Percentiles rank a stretch among this genome's conserved stretches.
Conservation (phyloP, 1,140 invertebrate species). For the Aphelinus certus region DNA sequence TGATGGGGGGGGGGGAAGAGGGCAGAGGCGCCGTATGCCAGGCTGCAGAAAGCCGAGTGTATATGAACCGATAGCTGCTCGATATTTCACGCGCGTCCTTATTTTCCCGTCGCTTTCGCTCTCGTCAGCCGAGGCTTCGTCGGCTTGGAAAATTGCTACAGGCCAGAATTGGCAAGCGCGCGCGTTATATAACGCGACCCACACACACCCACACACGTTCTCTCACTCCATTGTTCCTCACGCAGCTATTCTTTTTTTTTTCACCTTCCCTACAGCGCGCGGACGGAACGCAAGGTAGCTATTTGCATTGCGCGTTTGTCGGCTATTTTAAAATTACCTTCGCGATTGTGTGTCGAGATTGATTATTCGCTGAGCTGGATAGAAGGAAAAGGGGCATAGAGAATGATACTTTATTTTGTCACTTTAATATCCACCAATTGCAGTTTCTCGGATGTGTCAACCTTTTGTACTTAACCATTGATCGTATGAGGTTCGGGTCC, state of each 20-base stretch:
- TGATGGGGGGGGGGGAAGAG: not conserved
- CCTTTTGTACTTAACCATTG: no score
- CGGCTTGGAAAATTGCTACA: conserved; percentile 14
- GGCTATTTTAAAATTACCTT: no score
- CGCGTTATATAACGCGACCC: not conserved
- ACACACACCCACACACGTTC: not conserved
- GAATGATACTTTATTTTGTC: no score
- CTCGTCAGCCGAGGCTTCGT: not conserved
- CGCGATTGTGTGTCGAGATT: no score
- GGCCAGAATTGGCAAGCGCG: not conserved
- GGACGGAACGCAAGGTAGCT: no score
- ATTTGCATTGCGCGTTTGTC: no score
- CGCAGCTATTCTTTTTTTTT: not conserved
- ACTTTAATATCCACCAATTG: no score
- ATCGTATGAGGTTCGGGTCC: no score
- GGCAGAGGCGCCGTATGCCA: not conserved
- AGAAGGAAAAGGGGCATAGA: no score
- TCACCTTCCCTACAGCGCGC: no score
- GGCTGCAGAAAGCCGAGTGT: not conserved
- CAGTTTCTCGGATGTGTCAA: no score
- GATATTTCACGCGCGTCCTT: conserved; percentile 14
- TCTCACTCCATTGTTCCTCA: not conserved
- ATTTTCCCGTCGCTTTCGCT: not conserved
- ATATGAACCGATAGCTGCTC: not conserved
- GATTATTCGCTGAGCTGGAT: no score